A percentile compares a stretch with the other conserved stretches of the same genome.
These are phyloP conservation scores for Acleris laterana DNA, from an alignment of 2,888 invertebrate species.

Conservation along the genomic window DNA sequence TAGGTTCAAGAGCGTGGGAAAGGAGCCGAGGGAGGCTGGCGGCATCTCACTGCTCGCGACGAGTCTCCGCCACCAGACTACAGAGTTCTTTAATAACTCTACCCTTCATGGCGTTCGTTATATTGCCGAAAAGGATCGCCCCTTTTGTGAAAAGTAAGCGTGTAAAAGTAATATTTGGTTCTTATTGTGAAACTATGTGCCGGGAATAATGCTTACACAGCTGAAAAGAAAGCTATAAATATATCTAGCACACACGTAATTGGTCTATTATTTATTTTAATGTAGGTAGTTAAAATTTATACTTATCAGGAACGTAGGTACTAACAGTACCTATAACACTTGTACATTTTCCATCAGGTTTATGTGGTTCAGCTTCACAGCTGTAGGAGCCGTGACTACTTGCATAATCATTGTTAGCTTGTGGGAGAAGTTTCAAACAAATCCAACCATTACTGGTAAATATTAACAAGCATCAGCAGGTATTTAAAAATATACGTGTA, in stretches of 20 bases:
- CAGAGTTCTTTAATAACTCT: constrained; percentile 90
- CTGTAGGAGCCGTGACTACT: constrained; percentile 88
- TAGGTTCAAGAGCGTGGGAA: constrained; percentile 46
- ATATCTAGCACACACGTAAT: too few relatives aligned
- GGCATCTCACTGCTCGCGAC: constrained; percentile 80
- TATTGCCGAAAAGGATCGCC: constrained; percentile 89
- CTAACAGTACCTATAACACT: not conserved
- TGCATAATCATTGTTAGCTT: constrained; percentile 90
- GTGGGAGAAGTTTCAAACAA: constrained; percentile 93
- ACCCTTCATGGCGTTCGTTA: constrained; percentile 92
- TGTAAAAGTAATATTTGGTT: not conserved
- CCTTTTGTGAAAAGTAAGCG: constrained; percentile 90
- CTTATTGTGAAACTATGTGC: not conserved
- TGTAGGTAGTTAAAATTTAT: too few relatives aligned
- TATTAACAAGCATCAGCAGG: not conserved
- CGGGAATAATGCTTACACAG: too few relatives aligned
- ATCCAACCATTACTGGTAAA: constrained; percentile 90
- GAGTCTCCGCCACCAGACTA: constrained; percentile 88
- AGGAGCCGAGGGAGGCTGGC: constrained; percentile 51
- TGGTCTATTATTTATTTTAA: too few relatives aligned
- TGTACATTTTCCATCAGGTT: constrained; percentile 78
- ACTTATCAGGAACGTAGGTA: not conserved
- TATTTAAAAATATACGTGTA: too few relatives aligned
- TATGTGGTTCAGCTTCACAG: constrained; percentile 91
- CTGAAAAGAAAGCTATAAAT: too few relatives aligned